phyloP scores from a whole-genome alignment of 30 jellyfish, hydroid and myxozoan genomes.

The Catostylus mosaicus region DNA sequence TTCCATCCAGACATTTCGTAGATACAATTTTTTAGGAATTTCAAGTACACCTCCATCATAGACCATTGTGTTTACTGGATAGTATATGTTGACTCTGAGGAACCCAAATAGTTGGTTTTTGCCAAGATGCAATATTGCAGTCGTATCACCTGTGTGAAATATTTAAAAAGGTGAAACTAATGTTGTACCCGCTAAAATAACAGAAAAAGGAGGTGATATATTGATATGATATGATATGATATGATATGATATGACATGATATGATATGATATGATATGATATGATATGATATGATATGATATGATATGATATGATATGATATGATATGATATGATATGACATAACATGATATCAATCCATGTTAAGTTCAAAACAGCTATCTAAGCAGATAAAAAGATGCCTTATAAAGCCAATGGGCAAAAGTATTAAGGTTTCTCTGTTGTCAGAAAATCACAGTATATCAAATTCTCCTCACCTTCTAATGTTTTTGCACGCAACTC shows the following conservation, averaged over 20 bases:
- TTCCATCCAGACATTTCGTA: conserved; percentile 70
- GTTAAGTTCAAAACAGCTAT: conserved; percentile 23
- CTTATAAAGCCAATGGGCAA: no score
- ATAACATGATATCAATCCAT: conserved; percentile 54
- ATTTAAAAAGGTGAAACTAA: background rate
- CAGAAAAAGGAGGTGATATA: no score
- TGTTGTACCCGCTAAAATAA: no score
- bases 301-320: no score
- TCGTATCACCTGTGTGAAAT: conserved; percentile 39
- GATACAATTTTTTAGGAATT: conserved; percentile 51
- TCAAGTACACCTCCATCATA: conserved; percentile 48
- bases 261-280: no score
- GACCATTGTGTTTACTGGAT: conserved; percentile 60
- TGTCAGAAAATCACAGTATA: no score
- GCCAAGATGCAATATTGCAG: conserved; percentile 66
- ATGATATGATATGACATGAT: no score
- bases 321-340: no score
- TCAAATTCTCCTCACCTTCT: no score
- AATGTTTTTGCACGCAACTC: conserved; percentile 30
- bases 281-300: no score
- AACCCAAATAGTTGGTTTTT: conserved; percentile 51
- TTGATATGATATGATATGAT: no score
- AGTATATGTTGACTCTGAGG: conserved; percentile 32
- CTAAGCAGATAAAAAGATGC: conserved; percentile 18
- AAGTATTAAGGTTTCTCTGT: no score